phyloP scores from a whole-genome alignment of 2,113 vertebrate genomes.

The Bufo gargarizans region DNA sequence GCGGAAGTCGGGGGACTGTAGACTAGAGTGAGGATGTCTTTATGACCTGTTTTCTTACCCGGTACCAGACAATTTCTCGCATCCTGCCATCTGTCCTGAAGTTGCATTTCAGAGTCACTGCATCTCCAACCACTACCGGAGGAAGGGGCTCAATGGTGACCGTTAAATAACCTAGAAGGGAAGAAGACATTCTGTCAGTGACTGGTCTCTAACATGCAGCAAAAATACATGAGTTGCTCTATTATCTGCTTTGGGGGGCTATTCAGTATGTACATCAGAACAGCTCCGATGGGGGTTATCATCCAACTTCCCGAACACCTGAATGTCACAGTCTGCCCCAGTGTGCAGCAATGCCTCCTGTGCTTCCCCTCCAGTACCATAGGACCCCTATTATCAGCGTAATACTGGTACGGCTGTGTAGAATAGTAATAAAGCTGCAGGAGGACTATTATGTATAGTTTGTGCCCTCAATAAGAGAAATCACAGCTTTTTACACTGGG shows the following conservation, averaged over 20 bases:
- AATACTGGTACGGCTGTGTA: background rate
- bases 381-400: too few species aligned
- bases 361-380: too few species aligned
- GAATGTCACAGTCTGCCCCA: too few species aligned
- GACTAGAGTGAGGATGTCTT: background rate
- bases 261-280: background rate
- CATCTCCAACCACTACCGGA: slow-evolving; percentile 94
- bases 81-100: slow-evolving; percentile 97
- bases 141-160: slow-evolving; percentile 96
- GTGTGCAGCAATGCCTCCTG: too few species aligned
- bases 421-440: background rate
- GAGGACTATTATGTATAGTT: too few species aligned
- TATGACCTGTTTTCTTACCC: slow-evolving; percentile 78
- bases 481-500: background rate
- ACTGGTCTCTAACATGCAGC: background rate
- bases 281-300: background rate
- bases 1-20: background rate
- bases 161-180: slow-evolving; percentile 87
- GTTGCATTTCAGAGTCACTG: slow-evolving; percentile 98
- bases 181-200: background rate
- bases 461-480: background rate
- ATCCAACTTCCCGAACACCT: background rate
- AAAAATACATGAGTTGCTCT: too few species aligned
- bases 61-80: slow-evolving; percentile 97
- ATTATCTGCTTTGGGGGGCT: too few species aligned